Base-by-base conservation (phyloP, 1,140 invertebrate genomes). In the Riptortus pedestris region DNA sequence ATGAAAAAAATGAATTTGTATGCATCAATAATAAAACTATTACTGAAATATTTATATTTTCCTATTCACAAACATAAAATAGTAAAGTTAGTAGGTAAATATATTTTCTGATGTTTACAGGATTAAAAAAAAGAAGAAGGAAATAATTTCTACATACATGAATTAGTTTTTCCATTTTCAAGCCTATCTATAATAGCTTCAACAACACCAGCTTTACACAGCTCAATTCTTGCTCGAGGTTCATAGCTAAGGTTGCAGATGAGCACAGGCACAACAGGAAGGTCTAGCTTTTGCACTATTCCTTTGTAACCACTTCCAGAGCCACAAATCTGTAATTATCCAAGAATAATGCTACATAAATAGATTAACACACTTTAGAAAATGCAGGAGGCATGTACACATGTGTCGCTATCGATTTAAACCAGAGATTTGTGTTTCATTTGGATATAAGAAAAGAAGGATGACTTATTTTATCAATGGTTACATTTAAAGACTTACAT, bases 181-280 rank as follows among this genome's bases (percentile, higher is more conserved):
- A 65, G 43, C 16, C 22, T 11, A 18, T 60, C 20, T 3, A 66
- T 43, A 29, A 66, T 66, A 14, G 26, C 52, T 16, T 27, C 52
- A 9, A 66, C 65, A 27, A 57, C 48, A 11, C 65, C 65, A 18
- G 62, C 65, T 66, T 58, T 66, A 29, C 60, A 57, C 2, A 66
- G 62, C 22, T 66, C 65, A 1, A 66, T 48, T 18, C 65, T 24
- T 24, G 60, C 65, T 14, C 20, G 45, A 26, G 65, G 52, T 4
- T 62, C 64, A 43, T 58, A 24, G 45, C 65, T 66, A n/a, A 66
- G 45, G 48, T 66, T 66, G 22, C 33, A 62, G 33, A 66, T 63
- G 16, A 66, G 58, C 5, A 62, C 65, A 48, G 47, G 52, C 9
- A 63, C 57, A 22, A 45, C 26, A 16, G 52, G n/a, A 11, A 22